phyloP scores from a whole-genome alignment of 2,113 vertebrate genomes.

The Craseonycteris thonglongyai region DNA sequence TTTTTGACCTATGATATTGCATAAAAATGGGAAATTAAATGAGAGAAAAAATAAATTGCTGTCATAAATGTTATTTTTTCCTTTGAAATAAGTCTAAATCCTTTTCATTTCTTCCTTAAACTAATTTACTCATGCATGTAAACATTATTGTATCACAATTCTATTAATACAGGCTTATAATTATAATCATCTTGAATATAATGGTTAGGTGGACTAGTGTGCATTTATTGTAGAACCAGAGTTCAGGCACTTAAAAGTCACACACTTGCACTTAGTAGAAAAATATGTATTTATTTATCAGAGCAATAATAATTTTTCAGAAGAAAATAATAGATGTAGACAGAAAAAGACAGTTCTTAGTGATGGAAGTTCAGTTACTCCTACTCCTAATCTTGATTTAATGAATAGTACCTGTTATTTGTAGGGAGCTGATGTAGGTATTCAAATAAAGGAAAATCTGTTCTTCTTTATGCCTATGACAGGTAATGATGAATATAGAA shows the following conservation, averaged over 20 bases:
- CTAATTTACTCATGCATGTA: background rate
- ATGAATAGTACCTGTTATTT: background rate
- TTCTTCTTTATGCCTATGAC: background rate
- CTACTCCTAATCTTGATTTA: background rate
- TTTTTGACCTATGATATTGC: background rate
- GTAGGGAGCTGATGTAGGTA: background rate
- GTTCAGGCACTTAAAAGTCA: background rate
- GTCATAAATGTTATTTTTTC: background rate
- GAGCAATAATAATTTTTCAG: background rate
- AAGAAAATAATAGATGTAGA: background rate
- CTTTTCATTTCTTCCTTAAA: background rate
- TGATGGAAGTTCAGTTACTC: background rate
- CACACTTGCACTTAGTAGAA: background rate
- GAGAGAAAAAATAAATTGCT: background rate
- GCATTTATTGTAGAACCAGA: too few species aligned
- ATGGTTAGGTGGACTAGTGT: background rate
- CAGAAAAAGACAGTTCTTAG: background rate
- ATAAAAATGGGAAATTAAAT: background rate
- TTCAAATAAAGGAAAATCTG: constrained; percentile 28
- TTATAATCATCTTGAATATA: background rate
- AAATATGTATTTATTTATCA: background rate
- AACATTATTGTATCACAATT: background rate
- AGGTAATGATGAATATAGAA: constrained; percentile 36
- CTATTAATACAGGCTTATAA: background rate
- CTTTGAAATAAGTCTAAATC: background rate